A percentile compares a stretch with the other conserved stretches of the same genome.
These are phyloP conservation scores for Lepidonotus clava DNA, from an alignment of 2,888 invertebrate species.

Conservation along the genomic window DNA sequence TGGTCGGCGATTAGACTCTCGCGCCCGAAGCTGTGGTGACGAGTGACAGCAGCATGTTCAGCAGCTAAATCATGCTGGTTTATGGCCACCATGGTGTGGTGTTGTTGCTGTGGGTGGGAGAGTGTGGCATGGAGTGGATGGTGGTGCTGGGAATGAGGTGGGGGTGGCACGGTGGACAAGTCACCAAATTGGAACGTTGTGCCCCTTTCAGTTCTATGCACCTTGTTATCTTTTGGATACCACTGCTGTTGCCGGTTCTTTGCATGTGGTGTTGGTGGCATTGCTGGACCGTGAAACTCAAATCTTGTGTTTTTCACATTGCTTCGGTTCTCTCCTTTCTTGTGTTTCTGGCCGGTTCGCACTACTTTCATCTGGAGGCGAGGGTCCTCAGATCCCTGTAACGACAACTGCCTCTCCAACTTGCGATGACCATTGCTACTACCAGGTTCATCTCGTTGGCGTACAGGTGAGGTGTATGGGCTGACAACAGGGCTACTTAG, in stretches of 20 bases:
- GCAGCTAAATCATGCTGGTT: neutral
- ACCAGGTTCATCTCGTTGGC: neutral
- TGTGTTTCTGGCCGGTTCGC: neutral
- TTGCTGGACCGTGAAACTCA: neutral
- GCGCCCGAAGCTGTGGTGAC: neutral
- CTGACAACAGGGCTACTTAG: neutral
- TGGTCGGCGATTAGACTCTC: neutral
- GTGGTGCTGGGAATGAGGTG: slow-evolving; percentile 1
- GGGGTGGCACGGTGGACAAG: neutral
- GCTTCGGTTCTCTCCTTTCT: slow-evolving; percentile 1
- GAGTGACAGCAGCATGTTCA: neutral
- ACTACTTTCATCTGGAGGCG: slow-evolving; percentile 80
- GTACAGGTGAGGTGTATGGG: neutral
- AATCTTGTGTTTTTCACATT: neutral
- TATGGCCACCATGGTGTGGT: neutral
- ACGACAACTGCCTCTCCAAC: slow-evolving; percentile 88
- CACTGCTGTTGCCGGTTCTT: neutral
- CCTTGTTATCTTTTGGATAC: neutral
- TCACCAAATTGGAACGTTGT: neutral
- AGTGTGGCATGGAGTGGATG: neutral
- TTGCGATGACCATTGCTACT: slow-evolving; percentile 84
- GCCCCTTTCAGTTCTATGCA: neutral
- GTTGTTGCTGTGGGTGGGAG: neutral
- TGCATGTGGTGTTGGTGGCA: neutral
- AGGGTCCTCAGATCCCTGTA: slow-evolving; percentile 91